A percentile compares a stretch with the other conserved stretches of the same genome.
Conservation (phyloP, 2,888 invertebrate species). For the Neoaliturus tenellus region DNA sequence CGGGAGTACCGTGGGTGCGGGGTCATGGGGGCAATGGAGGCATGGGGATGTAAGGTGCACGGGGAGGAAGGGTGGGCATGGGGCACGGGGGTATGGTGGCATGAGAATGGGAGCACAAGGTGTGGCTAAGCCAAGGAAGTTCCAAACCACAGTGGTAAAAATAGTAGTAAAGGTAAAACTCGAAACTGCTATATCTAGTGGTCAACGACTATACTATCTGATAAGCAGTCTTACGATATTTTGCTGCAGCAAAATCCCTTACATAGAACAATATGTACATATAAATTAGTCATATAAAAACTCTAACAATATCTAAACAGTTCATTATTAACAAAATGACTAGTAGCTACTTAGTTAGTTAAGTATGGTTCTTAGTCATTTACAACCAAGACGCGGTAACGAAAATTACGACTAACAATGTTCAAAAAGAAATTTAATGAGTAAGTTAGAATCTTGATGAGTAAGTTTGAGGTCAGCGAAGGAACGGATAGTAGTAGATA, state of each 20-base stretch:
- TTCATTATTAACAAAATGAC: neutral
- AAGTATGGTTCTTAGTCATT: neutral
- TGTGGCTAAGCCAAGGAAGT: too few species aligned
- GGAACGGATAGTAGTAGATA: slow-evolving; percentile 87
- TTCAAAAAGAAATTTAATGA: neutral
- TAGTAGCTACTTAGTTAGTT: neutral
- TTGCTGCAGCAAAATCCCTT: slow-evolving; percentile 29
- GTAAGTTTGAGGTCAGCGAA: slow-evolving; percentile 20
- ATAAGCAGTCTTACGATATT: slow-evolving; percentile 27
- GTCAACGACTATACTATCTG: neutral
- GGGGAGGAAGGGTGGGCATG: too few species aligned
- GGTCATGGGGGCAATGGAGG: too few species aligned
- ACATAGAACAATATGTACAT: slow-evolving; percentile 11
- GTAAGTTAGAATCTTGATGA: neutral
- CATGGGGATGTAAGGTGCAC: too few species aligned
- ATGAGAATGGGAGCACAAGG: too few species aligned
- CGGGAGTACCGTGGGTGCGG: too few species aligned
- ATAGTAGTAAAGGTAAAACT: neutral
- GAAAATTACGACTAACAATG: too few species aligned
- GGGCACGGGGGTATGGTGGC: too few species aligned
- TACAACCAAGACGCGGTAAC: neutral
- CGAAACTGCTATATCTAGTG: neutral
- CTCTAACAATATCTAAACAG: neutral
- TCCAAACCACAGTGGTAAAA: neutral
- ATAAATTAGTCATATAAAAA: slow-evolving; percentile 29